Evolutionary conservation across 2,888 invertebrate genomes (phyloP), one percentile per base, ranked within the genome.

Genomic region (Drosophila seclusa): DNA sequence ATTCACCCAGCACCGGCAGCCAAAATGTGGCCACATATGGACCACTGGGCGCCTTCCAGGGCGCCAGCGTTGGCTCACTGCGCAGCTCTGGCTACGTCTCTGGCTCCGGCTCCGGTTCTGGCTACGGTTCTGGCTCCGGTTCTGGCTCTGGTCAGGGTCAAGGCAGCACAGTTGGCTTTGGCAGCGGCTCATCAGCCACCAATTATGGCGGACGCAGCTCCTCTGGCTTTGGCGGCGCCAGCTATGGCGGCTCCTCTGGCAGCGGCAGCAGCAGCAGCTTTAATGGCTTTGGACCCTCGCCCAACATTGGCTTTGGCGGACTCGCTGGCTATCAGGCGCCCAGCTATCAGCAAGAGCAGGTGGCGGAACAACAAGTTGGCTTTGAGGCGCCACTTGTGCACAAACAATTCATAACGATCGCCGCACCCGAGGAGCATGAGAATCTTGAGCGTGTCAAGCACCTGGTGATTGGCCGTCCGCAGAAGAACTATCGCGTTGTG

Each of bases 401-500:
- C 64, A 93, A 93, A 59, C 92, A 92, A 60, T 92, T 93, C 79
- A 91, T 91, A 57, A 82, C 92, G 1, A 85, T 92, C 57, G 83
- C 92, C 36, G 92, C 93, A 0, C 92, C 93, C 52, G 92, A 92
- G 62, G 92, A 92, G 73, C 81, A 86, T 16, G 92, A 92, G 53
- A 83, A 68, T 50, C 76, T 90, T 59, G 84, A 87, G 34, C 82
- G 83, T 36, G 80, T 88, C 63, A 92, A 92, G 78, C 91, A 91
- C 49, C 83, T 92, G 72, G 83, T 91, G 38, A 85, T 92, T 72
- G 92, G 92, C 2, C 90, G 91, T 10, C 88, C 91, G 0, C 92
- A 92, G 65, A 92, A 91, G 78, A 91, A 91, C 68, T 93, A 92
- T 60, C 92, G 92, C 2, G 91, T 93, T 24, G 91, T 93, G 3